Percentiles rank a stretch among this genome's conserved stretches.
phyloP scores from a whole-genome alignment of 2,888 invertebrate genomes.

The Hemistola chrysoprasaria region DNA sequence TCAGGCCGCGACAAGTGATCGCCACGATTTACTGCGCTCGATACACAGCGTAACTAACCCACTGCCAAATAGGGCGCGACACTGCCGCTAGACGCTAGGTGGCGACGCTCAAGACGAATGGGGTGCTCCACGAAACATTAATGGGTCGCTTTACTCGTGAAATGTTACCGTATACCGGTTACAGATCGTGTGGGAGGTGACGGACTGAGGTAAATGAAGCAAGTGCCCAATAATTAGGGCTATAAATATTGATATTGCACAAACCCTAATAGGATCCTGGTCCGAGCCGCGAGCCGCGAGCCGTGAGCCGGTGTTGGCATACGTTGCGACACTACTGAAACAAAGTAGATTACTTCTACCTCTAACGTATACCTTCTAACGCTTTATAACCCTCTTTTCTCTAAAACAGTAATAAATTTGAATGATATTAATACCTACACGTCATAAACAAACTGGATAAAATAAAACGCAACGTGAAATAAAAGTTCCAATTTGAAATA shows the following conservation, averaged over 20 bases:
- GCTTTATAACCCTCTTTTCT: no score
- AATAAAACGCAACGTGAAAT: no score
- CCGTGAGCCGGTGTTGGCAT: no score
- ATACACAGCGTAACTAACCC: slow-evolving; percentile 40
- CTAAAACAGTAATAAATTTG: no score
- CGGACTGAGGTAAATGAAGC: not conserved
- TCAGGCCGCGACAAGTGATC: slow-evolving; percentile 41
- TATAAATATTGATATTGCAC: slow-evolving; percentile 22
- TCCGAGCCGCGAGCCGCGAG: no score
- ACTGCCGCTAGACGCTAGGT: slow-evolving; percentile 18
- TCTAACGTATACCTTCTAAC: no score
- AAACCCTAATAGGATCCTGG: slow-evolving; percentile 1
- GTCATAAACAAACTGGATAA: no score
- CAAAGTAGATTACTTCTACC: no score
- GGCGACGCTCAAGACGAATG: slow-evolving; percentile 40
- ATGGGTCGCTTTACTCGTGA: slow-evolving; percentile 41
- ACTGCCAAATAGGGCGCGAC: slow-evolving; percentile 41
- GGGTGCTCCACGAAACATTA: slow-evolving; percentile 33
- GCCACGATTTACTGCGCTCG: slow-evolving; percentile 48
- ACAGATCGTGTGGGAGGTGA: slow-evolving; percentile 44
- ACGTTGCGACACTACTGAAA: no score
- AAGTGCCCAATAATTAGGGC: slow-evolving; percentile 17
- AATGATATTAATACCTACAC: no score
- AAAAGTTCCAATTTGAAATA: no score
- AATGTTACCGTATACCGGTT: slow-evolving; percentile 30